phyloP scores from a whole-genome alignment of 2,797 vertebrate genomes.

The Uromys caudimaculatus region DNA sequence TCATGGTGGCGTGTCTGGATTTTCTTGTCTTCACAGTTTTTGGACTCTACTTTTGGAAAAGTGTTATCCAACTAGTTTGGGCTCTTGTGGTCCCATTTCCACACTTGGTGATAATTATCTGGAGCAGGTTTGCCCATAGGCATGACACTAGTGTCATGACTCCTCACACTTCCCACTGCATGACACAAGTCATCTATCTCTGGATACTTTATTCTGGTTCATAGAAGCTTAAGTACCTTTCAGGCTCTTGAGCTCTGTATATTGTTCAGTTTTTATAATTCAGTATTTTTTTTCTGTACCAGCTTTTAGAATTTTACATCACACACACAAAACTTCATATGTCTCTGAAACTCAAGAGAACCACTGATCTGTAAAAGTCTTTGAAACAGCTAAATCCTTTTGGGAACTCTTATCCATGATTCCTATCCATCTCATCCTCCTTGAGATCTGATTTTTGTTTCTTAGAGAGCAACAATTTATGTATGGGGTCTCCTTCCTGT shows the following conservation, averaged over 20 bases:
- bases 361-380: background rate
- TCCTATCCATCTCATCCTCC: background rate
- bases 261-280: background rate
- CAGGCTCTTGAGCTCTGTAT: background rate
- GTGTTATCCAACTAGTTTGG: background rate
- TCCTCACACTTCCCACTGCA: background rate
- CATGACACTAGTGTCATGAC: background rate
- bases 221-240: background rate
- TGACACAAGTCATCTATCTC: background rate
- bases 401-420: background rate
- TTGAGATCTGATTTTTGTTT: background rate
- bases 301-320: background rate
- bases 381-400: background rate
- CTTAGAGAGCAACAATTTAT: background rate
- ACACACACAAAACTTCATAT: background rate
- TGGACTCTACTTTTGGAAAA: background rate
- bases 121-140: background rate
- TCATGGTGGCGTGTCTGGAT: background rate
- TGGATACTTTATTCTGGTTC: background rate
- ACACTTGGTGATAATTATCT: background rate
- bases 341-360: background rate
- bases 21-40: constrained; percentile 22
- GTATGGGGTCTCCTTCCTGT: background rate
- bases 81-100: background rate
- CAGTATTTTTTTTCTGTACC: background rate